Percentiles rank a stretch among this genome's conserved stretches.
Conservation (phyloP, 1,140 invertebrate species). For the Drosophila prosaltans region DNA sequence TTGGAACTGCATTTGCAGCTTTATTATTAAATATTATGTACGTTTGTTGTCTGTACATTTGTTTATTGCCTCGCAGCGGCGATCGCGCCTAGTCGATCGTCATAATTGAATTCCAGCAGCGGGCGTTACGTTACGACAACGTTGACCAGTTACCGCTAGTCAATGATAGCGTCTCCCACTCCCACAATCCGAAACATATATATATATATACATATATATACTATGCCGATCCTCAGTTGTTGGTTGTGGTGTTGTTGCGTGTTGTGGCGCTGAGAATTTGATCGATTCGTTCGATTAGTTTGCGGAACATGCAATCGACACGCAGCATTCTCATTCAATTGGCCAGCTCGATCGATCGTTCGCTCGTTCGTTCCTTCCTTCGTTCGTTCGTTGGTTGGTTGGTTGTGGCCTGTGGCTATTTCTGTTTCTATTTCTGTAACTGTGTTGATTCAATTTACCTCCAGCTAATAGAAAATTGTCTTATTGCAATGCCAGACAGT, state of each 20-base stretch:
- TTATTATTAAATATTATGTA: slow-evolving; percentile 81
- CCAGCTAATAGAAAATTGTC: slow-evolving; percentile 72
- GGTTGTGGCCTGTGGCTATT: slow-evolving; percentile 4
- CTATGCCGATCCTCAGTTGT: not conserved
- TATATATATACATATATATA: no score
- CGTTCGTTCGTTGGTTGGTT: no score
- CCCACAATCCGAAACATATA: not conserved
- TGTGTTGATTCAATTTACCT: slow-evolving; percentile 76
- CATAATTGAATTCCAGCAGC: slow-evolving; percentile 82
- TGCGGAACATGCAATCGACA: slow-evolving; percentile 80
- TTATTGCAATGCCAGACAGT: slow-evolving; percentile 72
- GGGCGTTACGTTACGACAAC: slow-evolving; percentile 61
- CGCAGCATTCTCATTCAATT: slow-evolving; percentile 78
- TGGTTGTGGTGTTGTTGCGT: slow-evolving; percentile 63
- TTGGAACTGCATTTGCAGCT: slow-evolving; percentile 50
- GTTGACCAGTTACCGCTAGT: slow-evolving; percentile 56
- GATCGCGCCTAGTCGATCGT: slow-evolving; percentile 63
- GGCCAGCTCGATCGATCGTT: slow-evolving; percentile 29
- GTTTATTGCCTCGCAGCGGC: slow-evolving; percentile 75
- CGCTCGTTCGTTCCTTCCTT: not conserved
- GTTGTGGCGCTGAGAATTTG: slow-evolving; percentile 73
- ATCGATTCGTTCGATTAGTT: slow-evolving; percentile 82
- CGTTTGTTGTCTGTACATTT: slow-evolving; percentile 74
- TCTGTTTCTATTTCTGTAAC: not conserved
- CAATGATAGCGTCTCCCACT: slow-evolving; percentile 37